Conservation (phyloP, 2,888 invertebrate species). For the Dasypogon diadema region DNA sequence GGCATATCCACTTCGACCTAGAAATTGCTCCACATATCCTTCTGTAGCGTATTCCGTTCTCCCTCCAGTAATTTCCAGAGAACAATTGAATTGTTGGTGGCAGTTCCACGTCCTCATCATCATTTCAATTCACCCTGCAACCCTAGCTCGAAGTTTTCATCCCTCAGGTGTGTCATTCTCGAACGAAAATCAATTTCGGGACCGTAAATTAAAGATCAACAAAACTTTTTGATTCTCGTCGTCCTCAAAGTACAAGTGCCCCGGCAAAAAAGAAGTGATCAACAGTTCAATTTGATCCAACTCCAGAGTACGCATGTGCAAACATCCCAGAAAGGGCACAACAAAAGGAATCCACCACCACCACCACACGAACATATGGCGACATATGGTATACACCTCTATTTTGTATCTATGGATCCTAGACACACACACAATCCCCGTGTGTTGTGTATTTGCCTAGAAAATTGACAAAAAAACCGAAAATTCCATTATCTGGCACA, state of each 20-base stretch:
- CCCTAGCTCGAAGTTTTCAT: not conserved
- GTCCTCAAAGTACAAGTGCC: conserved; percentile 1
- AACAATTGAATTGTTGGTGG: too few relatives aligned
- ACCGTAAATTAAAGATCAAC: conserved; percentile 46
- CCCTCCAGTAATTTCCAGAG: too few relatives aligned
- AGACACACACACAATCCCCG: not conserved
- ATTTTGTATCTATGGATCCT: not conserved
- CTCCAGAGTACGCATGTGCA: conserved; percentile 31
- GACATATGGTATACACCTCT: not conserved
- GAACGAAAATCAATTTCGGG: conserved; percentile 33
- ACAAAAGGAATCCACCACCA: not conserved
- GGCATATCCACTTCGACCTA: too few relatives aligned
- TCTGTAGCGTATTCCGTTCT: too few relatives aligned
- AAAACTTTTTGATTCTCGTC: conserved; percentile 5
- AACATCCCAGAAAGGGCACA: not conserved
- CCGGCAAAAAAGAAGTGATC: conserved; percentile 29
- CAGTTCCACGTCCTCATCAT: too few relatives aligned
- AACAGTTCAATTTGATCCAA: conserved; percentile 34
- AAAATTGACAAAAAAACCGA: conserved; percentile 19
- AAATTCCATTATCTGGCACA: conserved; percentile 34
- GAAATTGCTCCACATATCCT: too few relatives aligned
- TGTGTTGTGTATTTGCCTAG: conserved; percentile 22
- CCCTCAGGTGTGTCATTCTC: conserved; percentile 1
- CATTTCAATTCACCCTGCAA: too few relatives aligned
- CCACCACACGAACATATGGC: not conserved